Conservation (phyloP, 1,140 invertebrate genomes). For the Xylocopa sonorina region DNA sequence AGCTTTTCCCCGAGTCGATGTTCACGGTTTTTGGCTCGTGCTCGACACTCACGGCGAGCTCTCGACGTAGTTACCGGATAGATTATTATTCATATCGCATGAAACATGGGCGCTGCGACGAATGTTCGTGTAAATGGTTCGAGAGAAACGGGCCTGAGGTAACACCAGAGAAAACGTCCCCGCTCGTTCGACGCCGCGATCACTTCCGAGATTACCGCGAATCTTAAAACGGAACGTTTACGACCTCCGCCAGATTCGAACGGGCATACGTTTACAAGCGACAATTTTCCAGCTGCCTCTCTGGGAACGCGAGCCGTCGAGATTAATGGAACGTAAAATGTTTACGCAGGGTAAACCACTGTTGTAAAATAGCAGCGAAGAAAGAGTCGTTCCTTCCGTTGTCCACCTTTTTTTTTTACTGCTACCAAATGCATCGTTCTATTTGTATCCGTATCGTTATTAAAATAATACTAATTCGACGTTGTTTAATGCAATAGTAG, state of each 20-base stretch:
- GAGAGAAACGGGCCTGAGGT: conserved; percentile 36
- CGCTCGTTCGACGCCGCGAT: conserved; percentile 31
- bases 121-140: conserved; percentile 59
- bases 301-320: neutral
- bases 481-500: too few relatives aligned
- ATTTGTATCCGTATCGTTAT: too few relatives aligned
- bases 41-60: conserved; percentile 45
- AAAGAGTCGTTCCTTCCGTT: too few relatives aligned
- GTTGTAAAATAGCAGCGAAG: too few relatives aligned
- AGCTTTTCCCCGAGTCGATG: conserved; percentile 18
- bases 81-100: conserved; percentile 79
- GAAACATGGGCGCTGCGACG: conserved; percentile 79
- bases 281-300: neutral
- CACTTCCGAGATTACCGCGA: neutral
- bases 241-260: neutral
- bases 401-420: too few relatives aligned
- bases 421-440: too few relatives aligned
- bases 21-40: conserved; percentile 38
- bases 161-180: conserved; percentile 26
- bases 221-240: neutral
- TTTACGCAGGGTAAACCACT: neutral
- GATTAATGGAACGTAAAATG: too few relatives aligned
- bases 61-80: conserved; percentile 67
- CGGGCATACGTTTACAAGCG: neutral
- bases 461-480: too few relatives aligned